phyloP scores from a whole-genome alignment of 64 coral and sea anemone species.

The Montipora efflorescens region DNA sequence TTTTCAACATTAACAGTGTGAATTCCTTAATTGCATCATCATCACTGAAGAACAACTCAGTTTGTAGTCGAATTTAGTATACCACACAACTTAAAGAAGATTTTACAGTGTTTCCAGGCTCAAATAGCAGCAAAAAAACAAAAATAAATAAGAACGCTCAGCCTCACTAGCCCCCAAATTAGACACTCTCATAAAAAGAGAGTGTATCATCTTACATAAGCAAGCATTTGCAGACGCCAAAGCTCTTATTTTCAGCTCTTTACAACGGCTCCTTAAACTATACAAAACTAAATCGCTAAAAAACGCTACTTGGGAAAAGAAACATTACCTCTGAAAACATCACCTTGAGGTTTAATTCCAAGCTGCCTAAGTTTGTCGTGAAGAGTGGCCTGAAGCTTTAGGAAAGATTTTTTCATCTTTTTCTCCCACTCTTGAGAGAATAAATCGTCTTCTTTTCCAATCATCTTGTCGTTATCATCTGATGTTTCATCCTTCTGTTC shows the following conservation, averaged over 20 bases:
- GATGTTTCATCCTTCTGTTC: neutral
- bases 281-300: neutral
- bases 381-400: neutral
- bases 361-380: constrained; percentile 2
- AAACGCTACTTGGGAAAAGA: neutral
- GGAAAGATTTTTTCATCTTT: neutral
- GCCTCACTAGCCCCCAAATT: too few relatives aligned
- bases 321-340: neutral
- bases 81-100: neutral
- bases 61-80: too few relatives aligned
- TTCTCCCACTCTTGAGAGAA: neutral
- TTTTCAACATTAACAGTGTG: too few relatives aligned
- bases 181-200: too few relatives aligned
- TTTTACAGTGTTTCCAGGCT: neutral
- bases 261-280: neutral
- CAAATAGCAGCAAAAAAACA: neutral
- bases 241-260: too few relatives aligned
- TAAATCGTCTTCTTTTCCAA: neutral
- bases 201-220: too few relatives aligned
- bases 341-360: constrained; percentile 7
- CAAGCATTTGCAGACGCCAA: too few relatives aligned
- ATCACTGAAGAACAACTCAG: too few relatives aligned
- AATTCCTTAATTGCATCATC: too few relatives aligned
- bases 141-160: too few relatives aligned
- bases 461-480: neutral